A percentile compares a stretch with the other conserved stretches of the same genome.
These are phyloP conservation scores for Neosalanx taihuensis DNA, from an alignment of 2,797 vertebrate genomes.

Conservation along the genomic window DNA sequence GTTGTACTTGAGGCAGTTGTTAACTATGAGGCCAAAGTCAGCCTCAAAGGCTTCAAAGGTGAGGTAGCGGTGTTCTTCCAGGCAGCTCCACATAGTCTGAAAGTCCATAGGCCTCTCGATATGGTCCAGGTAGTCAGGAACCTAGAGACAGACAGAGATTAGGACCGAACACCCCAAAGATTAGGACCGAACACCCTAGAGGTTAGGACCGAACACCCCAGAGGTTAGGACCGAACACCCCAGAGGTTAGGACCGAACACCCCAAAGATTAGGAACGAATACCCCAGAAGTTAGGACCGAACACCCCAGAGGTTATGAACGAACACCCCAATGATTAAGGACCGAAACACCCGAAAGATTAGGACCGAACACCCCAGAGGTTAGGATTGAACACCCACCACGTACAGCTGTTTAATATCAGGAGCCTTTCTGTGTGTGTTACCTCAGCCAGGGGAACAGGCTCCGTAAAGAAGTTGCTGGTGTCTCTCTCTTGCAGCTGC, in stretches of 20 bases:
- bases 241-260: background rate
- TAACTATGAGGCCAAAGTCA: conserved; percentile 97
- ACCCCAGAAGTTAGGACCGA: background rate
- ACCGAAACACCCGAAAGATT: conserved; percentile 64
- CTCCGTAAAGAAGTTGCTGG: conserved; percentile 97
- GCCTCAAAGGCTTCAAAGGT: conserved; percentile 95
- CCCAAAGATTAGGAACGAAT: conserved; percentile 63
- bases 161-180: background rate
- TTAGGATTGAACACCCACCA: background rate
- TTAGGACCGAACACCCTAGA: background rate
- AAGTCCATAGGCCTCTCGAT: conserved; percentile 99
- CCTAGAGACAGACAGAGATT: conserved; percentile 72
- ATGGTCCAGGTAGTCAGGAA: conserved; percentile 97
- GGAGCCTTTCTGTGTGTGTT: conserved; percentile 33
- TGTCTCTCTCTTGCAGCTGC: conserved; percentile 97
- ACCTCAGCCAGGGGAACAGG: conserved; percentile 97
- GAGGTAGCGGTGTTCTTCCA: conserved; percentile 95
- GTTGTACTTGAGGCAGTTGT: conserved; percentile 99
- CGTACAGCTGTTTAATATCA: background rate
- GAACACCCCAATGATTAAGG: background rate
- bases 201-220: conserved; percentile 7
- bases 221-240: background rate
- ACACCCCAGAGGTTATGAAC: conserved; percentile 63
- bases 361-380: background rate
- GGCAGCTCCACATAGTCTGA: conserved; percentile 96